Evolutionary conservation across 2,888 invertebrate species (phyloP), one percentile per base, ranked within the genome.

Genomic region (Chirona hameri): DNA sequence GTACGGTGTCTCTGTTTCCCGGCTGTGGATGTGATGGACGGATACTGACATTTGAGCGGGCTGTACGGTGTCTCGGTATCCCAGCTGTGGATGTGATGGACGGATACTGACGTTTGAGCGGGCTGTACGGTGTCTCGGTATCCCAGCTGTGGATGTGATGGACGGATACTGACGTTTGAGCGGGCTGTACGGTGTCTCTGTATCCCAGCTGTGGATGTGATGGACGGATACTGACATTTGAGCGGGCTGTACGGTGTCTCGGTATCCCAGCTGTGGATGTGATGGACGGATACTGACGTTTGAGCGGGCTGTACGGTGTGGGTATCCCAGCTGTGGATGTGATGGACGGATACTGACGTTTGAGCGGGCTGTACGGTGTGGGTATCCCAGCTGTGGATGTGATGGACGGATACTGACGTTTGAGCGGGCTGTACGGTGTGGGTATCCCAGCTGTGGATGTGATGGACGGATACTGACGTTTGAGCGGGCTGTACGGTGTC

Each of bases 231-330:
- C 76, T 84, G 82, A 52, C 81, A 69, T 82, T 83, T 82, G 52
- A 81, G 55, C 57, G 83, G 82, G 81, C 83, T 81, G 65, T 82
- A 81, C 83, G 84, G 82, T 81, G 82, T n/a, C n/a, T 82, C 84
- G 83, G 81, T 79, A 82, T 76, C 83, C 80, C 72, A 83, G 82
- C 60, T 83, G 81, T 84, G 89, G 86, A 86, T 82, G 83, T 83
- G 81, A 69, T 88, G 87, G 85, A 89, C 87, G 83, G 89, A n/a
- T n/a, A 86, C 86, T 89, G 87, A 65, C 88, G 2, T 82, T 83
- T 82, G 52, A 81, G 55, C 57, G 83, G 82, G 81, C 83, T 81
- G 65, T 82, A 81, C 83, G 84, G 82, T 81, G 82, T 82, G 84
- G 83, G 81, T 79, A 82, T 76, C 83, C 80, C 72, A 83, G 82